Evolutionary conservation across 2,113 vertebrate species (phyloP).

Genomic region (Pyxicephalus adspersus): DNA sequence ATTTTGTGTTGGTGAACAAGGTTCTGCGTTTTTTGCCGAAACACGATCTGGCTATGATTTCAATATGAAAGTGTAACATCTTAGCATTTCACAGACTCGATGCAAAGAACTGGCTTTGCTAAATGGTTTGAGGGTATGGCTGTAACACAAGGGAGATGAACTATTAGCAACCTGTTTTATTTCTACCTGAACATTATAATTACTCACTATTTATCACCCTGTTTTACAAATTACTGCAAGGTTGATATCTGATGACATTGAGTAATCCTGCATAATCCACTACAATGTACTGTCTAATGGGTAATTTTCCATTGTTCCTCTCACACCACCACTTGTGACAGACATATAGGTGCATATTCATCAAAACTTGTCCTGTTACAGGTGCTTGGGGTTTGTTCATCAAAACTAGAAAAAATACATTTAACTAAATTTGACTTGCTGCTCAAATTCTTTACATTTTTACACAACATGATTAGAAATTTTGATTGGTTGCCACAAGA

Average conservation of each 20-base stretch:
- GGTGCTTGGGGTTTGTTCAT: too few species aligned
- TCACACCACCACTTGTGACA: constrained; percentile 25
- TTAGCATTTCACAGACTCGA: constrained; percentile 53
- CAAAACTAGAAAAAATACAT: too few species aligned
- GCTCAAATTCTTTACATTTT: too few species aligned
- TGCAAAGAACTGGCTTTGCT: constrained; percentile 56
- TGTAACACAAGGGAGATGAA: constrained; percentile 54
- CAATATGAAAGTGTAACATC: constrained; percentile 55
- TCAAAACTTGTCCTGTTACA: too few species aligned
- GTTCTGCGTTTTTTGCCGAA: constrained; percentile 41
- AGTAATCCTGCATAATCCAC: constrained; percentile 56
- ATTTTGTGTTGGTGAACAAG: constrained; percentile 54
- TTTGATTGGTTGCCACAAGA: too few species aligned
- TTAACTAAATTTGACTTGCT: too few species aligned
- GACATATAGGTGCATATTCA: background rate
- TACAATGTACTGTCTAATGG: constrained; percentile 39
- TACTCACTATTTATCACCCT: constrained; percentile 54
- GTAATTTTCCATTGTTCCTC: constrained; percentile 48
- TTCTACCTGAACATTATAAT: constrained; percentile 55
- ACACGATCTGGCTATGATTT: constrained; percentile 53
- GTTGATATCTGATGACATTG: constrained; percentile 57
- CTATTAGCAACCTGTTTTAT: constrained; percentile 55
- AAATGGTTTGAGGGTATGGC: constrained; percentile 55
- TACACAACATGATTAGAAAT: too few species aligned
- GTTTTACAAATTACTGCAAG: constrained; percentile 55